phyloP scores from a whole-genome alignment of 2,797 vertebrate species.

The Sarcoramphus papa region DNA sequence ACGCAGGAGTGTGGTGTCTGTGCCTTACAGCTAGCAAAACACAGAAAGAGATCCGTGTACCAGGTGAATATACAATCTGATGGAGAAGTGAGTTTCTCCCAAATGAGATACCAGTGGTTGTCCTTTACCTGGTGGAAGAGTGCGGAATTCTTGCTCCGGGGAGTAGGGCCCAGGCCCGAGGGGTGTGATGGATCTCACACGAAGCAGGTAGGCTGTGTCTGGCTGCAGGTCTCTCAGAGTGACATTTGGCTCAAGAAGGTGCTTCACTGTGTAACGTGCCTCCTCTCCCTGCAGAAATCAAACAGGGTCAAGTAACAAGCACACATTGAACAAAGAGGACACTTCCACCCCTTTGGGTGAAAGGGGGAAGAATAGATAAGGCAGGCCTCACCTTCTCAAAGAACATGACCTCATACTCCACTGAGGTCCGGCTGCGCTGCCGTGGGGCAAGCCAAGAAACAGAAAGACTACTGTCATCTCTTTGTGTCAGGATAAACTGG shows the following conservation, averaged over 20 bases:
- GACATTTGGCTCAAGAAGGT: constrained; percentile 72
- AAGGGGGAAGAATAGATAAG: background rate
- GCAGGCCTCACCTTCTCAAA: constrained; percentile 60
- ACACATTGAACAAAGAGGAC: background rate
- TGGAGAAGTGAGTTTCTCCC: background rate
- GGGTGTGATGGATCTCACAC: constrained; percentile 72
- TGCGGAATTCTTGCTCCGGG: constrained; percentile 74
- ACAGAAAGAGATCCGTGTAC: background rate
- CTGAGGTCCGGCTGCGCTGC: constrained; percentile 48
- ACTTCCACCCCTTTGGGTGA: background rate
- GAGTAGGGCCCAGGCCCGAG: constrained; percentile 75
- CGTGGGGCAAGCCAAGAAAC: constrained; percentile 62
- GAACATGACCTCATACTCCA: constrained; percentile 69
- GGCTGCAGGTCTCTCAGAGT: constrained; percentile 74
- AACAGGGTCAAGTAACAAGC: background rate
- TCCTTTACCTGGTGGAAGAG: constrained; percentile 68
- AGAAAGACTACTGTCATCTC: constrained; percentile 67
- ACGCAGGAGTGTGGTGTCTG: background rate
- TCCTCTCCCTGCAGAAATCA: constrained; percentile 69
- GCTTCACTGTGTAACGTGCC: constrained; percentile 69
- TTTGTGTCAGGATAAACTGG: constrained; percentile 56
- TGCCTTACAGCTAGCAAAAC: background rate
- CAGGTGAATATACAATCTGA: background rate
- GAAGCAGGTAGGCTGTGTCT: constrained; percentile 72
- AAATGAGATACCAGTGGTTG: background rate